Conservation (phyloP, 2,888 invertebrate genomes). For the Nomada fucata region DNA sequence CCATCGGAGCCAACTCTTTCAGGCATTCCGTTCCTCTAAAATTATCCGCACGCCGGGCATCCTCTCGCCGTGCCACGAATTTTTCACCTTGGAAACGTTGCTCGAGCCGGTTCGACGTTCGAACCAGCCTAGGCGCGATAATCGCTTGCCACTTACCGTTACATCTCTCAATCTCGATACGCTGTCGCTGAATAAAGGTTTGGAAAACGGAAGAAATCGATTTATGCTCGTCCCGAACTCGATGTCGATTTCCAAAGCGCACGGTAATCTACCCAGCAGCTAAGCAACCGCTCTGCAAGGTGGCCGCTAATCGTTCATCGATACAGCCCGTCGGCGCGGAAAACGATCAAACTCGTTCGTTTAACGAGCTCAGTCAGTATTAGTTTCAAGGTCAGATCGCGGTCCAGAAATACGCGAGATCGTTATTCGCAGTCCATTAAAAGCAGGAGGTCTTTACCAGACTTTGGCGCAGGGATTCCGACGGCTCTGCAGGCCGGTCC, state of each 20-base stretch:
- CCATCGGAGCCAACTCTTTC: slow-evolving; percentile 10
- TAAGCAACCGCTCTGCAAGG: background rate
- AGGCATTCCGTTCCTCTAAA: slow-evolving; percentile 38
- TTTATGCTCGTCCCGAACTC: background rate
- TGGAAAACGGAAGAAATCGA: background rate
- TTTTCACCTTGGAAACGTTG: background rate
- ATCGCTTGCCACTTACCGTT: background rate
- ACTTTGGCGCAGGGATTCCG: slow-evolving; percentile 76
- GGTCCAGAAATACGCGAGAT: slow-evolving; percentile 76
- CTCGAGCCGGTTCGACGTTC: background rate
- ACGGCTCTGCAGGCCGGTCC: slow-evolving; percentile 60
- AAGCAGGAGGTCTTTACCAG: slow-evolving; percentile 81
- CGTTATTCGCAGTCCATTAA: slow-evolving; percentile 83
- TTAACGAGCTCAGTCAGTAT: slow-evolving; percentile 46
- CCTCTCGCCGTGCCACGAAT: background rate
- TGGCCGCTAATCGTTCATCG: background rate
- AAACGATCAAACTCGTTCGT: slow-evolving; percentile 3
- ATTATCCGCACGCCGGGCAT: slow-evolving; percentile 35
- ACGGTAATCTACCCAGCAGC: background rate
- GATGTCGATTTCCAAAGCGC: background rate
- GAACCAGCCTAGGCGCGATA: background rate
- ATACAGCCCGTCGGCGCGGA: slow-evolving; percentile 14
- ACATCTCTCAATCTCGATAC: too few relatives aligned
- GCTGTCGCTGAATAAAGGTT: too few relatives aligned
- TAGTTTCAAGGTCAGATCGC: slow-evolving; percentile 69